Base-by-base conservation (phyloP, 2,113 vertebrate genomes). In the Nannospalax galili region DNA sequence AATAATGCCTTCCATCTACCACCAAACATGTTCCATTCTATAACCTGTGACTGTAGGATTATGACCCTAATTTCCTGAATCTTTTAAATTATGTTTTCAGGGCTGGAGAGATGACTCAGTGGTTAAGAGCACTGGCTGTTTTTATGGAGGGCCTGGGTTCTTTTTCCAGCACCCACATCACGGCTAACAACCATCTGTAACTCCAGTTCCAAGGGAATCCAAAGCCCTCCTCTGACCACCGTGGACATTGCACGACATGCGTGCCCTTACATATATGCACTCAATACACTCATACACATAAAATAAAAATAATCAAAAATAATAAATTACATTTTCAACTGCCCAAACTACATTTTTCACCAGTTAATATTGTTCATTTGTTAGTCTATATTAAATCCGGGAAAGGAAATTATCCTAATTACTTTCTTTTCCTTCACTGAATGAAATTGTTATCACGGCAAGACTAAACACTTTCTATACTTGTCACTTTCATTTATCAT, bases 301-400 rank as follows among this genome's bases (percentile, higher is more conserved):
- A n/a, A n/a, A n/a, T n/a, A n/a, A n/a, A n/a, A n/a, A n/a, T n/a
- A n/a, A n/a, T n/a, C n/a, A n/a, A n/a, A n/a, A n/a, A n/a, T n/a
- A n/a, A n/a, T n/a, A n/a, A 88, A 95, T 78, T 35, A 67, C 28
- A 8, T 90, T 87, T 52, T 8, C 32, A 92, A 93, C 45, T 89
- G n/a, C 65, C 42, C 48, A 64, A 58, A 40, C n/a, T 35, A 69
- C 3, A 35, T 69, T 11, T 10, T 35, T 14, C 32, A n/a, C 4
- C 32, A 35, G 67, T 35, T 69, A 78, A 42, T 52, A 52, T 64
- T 80, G 48, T 7, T 1, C 14, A 10, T 37, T 2, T 64, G 24
- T 62, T 48, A n/a, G 48, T 72, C 12, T 94, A 22, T 70, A 72
- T 90, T 85, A 62, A 82, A 40, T 74, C 24, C 32, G 32, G 73